phyloP scores from a whole-genome alignment of 2,797 vertebrate species.

The Tapera naevia region DNA sequence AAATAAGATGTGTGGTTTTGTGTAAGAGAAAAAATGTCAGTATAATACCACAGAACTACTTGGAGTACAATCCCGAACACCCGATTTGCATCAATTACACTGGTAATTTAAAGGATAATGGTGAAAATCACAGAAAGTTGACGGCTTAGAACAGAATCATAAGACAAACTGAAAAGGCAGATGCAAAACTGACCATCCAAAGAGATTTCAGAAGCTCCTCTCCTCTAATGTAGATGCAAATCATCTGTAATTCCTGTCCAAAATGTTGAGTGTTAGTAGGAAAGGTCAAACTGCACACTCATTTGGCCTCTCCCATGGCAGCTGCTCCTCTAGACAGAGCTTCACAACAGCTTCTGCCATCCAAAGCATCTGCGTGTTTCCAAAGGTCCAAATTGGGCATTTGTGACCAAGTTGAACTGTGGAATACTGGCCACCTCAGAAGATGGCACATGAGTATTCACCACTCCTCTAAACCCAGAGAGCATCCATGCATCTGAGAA shows the following conservation, averaged over 20 bases:
- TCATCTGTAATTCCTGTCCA: not conserved
- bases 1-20: rapidly evolving
- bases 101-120: not conserved
- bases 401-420: not conserved
- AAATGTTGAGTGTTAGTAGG: no score
- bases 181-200: not conserved
- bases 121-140: not conserved
- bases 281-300: no score
- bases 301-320: not conserved
- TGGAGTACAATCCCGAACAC: not conserved
- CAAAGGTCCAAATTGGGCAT: rapidly evolving
- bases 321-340: not conserved
- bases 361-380: not conserved
- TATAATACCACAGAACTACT: not conserved
- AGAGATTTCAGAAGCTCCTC: not conserved
- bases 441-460: not conserved
- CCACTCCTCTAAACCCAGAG: not conserved
- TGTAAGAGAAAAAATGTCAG: not conserved
- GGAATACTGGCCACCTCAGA: not conserved
- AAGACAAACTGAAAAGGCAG: not conserved
- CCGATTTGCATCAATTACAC: not conserved
- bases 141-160: not conserved
- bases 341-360: not conserved
- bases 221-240: not conserved
- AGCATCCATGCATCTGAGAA: not conserved